Evolutionary conservation across 2,797 vertebrate genomes (phyloP), one percentile per base, ranked within the genome.

Genomic region (Clarias pachynema): DNA sequence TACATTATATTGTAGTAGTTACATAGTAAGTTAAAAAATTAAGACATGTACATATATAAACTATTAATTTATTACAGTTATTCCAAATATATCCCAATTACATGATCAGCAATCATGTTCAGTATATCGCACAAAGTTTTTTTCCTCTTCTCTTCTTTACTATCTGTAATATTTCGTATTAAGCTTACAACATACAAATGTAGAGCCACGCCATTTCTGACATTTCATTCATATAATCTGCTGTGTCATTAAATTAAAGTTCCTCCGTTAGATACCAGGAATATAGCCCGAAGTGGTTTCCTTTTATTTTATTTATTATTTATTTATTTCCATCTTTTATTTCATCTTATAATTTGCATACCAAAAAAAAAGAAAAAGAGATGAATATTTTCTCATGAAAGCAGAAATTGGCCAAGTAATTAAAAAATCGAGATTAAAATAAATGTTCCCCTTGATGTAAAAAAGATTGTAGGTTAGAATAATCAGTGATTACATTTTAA

Each of bases 401-500:
- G 92, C 94, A 92, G 91, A 94, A 94, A 94, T 93, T 78, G 93
- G 93, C 92, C 91, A 91, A 95, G 94, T 95, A 95, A 96, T 96
- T 96, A 95, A 95, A 95, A 53, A 95, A 93, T 91, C 90, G 78
- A 87, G 94, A 95, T 96, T 95, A 95, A 95, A 95, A 93, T 91
- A 91, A 91, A 90, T 91, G 91, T 93, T 94, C 92, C 93, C 91
- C 92, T 94, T 93, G 92, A 95, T 95, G 93, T 95, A 93, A 93
- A 93, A 94, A 94, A 95, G 95, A 95, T 95, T 95, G 94, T 92
- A 93, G 93, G 93, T 95, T 93, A 92, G 92, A 93, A 93, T 95
- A 95, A 95, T 95, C 94, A 93, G 91, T 91, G 93, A 94, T 95
- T 95, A 93, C 94, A 93, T 95, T 95, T 96, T 95, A 95, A 96